Percentiles rank a stretch among this genome's conserved stretches.
Evolutionary conservation across 2,888 invertebrate species (phyloP).

Genomic region (Scrobipalpa costella): DNA sequence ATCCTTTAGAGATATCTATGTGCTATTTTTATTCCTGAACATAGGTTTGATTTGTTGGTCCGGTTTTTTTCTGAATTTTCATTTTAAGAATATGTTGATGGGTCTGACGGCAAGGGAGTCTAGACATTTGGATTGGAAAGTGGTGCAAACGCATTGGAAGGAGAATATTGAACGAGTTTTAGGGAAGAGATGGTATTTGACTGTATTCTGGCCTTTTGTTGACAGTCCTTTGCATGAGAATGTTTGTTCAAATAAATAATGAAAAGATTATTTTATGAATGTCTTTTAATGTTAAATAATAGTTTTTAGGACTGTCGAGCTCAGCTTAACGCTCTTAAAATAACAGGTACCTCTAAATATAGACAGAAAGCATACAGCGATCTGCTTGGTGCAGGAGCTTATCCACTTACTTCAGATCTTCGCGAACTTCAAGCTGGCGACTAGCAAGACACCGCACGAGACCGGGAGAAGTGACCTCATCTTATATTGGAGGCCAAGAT

Average conservation of each 20-base stretch:
- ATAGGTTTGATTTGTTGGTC: conserved; percentile 28
- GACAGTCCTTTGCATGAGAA: conserved; percentile 81
- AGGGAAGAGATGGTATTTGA: conserved; percentile 86
- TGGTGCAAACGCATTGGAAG: conserved; percentile 76
- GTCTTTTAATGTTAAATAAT: too few relatives aligned
- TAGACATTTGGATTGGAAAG: conserved; percentile 79
- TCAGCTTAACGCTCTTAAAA: too few relatives aligned
- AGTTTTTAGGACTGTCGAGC: too few relatives aligned
- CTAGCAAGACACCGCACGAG: too few relatives aligned
- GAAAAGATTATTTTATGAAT: too few relatives aligned
- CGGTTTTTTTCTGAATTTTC: conserved; percentile 47
- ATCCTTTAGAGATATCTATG: neutral
- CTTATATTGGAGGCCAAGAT: too few relatives aligned
- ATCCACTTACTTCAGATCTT: too few relatives aligned
- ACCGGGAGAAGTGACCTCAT: too few relatives aligned
- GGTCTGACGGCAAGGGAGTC: conserved; percentile 73
- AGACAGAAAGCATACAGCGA: too few relatives aligned
- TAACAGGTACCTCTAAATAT: too few relatives aligned
- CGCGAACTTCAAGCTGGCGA: too few relatives aligned
- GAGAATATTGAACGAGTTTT: conserved; percentile 84
- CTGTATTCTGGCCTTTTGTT: conserved; percentile 86
- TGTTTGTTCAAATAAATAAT: neutral
- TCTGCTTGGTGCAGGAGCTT: too few relatives aligned
- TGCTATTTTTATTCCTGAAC: neutral
- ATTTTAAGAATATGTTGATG: conserved; percentile 72